Evolutionary conservation across 2,113 vertebrate genomes (phyloP), one percentile per base, ranked within the genome.

Genomic region (Limanda limanda): DNA sequence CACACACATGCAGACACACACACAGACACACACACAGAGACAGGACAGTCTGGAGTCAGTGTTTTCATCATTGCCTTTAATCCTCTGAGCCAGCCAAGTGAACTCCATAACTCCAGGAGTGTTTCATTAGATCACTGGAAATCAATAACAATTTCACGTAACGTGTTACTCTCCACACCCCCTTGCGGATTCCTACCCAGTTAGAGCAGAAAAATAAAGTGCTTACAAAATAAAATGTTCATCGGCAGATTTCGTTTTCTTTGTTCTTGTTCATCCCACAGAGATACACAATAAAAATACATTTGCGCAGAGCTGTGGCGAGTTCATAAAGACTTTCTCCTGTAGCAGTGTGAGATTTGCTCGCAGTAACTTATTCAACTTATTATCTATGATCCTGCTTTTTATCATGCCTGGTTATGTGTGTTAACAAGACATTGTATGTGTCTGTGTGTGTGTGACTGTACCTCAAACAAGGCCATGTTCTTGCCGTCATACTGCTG

Each of bases 401-500:
- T 14, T 14, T n/a, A 52, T 61, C 18, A 4, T 4, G 18, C 2
- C 23, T 24, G 60, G 73, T 73, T 76, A 20, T 66, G 11, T 62
- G 60, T 2, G 17, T 68, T 70, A 59, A 71, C 47, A 31, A 63
- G 42, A 31, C 23, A 1, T 2, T 48, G 15, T 48, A 15, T 48
- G 47, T 48, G 47, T 27, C 3, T 27, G 27, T 8, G 11, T 70
- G 58, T 56, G n/a, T 23, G 59, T 5, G 63, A 27, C 42, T 21
- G 5, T 84, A 99, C 98, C 98, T 99, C 98, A 25, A 99, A 99
- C 85, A 99, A 92, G 68, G 97, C 98, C 98, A 99, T 99, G 95
- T 98, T 95, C 93, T 98, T 99, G 91, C 95, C 96, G 1, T 98
- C 97, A 0, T 98, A 98, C 74, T 98, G 96, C 85, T 97, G 97